phyloP scores from a whole-genome alignment of 2,888 invertebrate genomes.

The Cephonodes hylas region DNA sequence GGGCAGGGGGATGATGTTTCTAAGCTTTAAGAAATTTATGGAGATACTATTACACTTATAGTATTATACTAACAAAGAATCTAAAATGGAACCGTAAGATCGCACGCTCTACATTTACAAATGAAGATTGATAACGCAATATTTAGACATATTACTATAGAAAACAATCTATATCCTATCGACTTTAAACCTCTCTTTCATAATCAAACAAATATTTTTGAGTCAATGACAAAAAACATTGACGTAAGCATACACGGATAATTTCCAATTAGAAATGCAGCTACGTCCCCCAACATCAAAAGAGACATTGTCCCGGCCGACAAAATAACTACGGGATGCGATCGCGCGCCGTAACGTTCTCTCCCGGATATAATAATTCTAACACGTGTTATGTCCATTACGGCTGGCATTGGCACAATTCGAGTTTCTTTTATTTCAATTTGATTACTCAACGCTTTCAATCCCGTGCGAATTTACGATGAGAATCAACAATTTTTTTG shows the following conservation, averaged over 20 bases:
- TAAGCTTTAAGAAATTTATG: too few relatives aligned
- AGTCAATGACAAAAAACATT: too few relatives aligned
- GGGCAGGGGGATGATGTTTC: too few relatives aligned
- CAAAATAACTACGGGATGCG: background rate
- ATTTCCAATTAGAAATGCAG: background rate
- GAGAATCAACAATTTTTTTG: background rate
- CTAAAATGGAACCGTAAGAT: too few relatives aligned
- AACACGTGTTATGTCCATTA: background rate
- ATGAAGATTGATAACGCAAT: too few relatives aligned
- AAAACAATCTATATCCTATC: too few relatives aligned
- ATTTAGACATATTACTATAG: too few relatives aligned
- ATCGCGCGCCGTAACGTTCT: background rate
- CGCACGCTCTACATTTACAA: too few relatives aligned
- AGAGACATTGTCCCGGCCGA: background rate
- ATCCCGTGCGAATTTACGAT: background rate
- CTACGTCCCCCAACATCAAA: background rate
- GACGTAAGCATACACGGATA: background rate
- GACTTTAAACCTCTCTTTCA: too few relatives aligned
- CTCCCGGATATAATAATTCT: background rate
- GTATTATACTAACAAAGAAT: too few relatives aligned
- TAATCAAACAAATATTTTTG: too few relatives aligned
- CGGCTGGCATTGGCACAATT: background rate
- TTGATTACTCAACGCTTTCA: background rate
- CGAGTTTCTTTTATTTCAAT: background rate
- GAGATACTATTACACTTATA: too few relatives aligned